phyloP scores from a whole-genome alignment of 2,113 vertebrate genomes.

The Sylvietta virens region DNA sequence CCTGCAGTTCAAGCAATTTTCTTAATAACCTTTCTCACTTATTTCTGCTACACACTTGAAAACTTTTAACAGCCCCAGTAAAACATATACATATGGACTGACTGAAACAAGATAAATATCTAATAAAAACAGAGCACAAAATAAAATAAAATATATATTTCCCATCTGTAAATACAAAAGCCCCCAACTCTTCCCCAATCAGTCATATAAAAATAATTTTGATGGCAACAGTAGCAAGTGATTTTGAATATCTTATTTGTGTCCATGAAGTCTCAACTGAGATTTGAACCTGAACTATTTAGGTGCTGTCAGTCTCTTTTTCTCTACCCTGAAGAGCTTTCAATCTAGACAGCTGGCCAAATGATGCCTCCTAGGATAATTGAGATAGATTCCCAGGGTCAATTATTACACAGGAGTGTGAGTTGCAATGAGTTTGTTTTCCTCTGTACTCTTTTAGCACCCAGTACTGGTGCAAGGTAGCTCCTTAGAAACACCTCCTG shows the following conservation, averaged over 20 bases:
- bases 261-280: neutral
- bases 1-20: neutral
- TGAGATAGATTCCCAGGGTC: neutral
- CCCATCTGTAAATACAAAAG: neutral
- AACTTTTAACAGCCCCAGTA: neutral
- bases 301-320: neutral
- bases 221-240: neutral
- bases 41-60: neutral
- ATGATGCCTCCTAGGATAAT: neutral
- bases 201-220: neutral
- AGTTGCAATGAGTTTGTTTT: neutral
- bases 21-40: neutral
- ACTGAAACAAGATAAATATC: neutral
- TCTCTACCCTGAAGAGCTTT: neutral
- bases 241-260: neutral
- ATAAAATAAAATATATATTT: neutral
- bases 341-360: neutral
- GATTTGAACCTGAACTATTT: neutral
- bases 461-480: neutral
- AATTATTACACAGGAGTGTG: neutral
- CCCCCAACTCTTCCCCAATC: neutral
- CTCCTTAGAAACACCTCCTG: neutral
- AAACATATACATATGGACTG: neutral
- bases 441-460: neutral
- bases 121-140: neutral